Evolutionary conservation across 2,888 invertebrate genomes (phyloP), one percentile per base, ranked within the genome.

Genomic region (Agrilus biguttatus): DNA sequence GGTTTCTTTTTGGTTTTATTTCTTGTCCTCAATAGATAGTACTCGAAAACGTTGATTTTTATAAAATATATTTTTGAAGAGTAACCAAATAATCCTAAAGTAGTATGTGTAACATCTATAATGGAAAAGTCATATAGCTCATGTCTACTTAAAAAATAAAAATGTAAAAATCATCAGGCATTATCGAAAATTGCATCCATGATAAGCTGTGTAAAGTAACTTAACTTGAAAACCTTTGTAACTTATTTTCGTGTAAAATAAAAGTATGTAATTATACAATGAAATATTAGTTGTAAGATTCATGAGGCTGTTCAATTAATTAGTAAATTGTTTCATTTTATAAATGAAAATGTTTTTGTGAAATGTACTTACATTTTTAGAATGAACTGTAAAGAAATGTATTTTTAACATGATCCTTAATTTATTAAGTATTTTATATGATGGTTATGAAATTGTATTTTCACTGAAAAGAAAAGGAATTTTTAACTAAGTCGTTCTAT

Each of bases 271-370:
- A 57, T 56, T 59, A 56, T 50, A 53, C 51, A 53, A 51, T 49
- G 50, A 53, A 48, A 54, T 52, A 45, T 55, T 60, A 60, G 59
- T 56, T 55, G 54, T 61, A 63, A 60, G 58, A 52, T 59, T 60
- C 55, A 56, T 54, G 60, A 63, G 63, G 63, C 63, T 63, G 63
- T 63, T 62, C 53, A 61, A 28, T 28, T 28, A 28, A 60, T 60
- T 62, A 62, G 58, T 62, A 62, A 63, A 58, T 62, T 62, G 60
- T 60, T 59, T 53, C 51, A 56, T 57, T 58, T 60, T 57, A 53
- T 57, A 58, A 59, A 54, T 52, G 50, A 54, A 55, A 55, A 52
- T 53, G 50, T 52, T 58, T 60, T 61, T 51, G 57, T 60, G 57
- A 55, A 57, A 55, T 59, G 62, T 62, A 62, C 62, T 61, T 62